Evolutionary conservation across 1,140 invertebrate genomes (phyloP), one percentile per base, ranked within the genome.

Genomic region (Cotesia vestalis): DNA sequence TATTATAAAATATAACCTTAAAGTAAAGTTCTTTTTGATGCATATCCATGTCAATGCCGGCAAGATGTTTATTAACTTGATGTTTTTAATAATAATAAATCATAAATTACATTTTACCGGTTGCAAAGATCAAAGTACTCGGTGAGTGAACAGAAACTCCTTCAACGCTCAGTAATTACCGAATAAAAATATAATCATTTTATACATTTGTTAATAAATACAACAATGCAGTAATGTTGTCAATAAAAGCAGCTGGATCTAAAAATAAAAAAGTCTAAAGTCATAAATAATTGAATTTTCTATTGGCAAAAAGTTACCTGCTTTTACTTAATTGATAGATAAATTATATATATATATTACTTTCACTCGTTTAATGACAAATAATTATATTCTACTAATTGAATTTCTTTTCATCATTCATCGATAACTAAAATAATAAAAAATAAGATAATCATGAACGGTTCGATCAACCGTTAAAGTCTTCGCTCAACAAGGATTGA

Each of bases 381-480:
- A 27, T 27, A 46, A 46, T 11, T 46, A 6, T 9, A 46, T 6
- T 46, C n/a, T 57, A 8, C 53, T 57, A 57, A 57, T 17, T 14
- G 17, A 57, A 57, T 57, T 57, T 57, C 14, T 57, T 20, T 14
- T 57, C n/a, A 46, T 46, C 5, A 46, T 46, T 46, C 35, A 60
- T 27, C 8, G 11, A 6, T 27, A 66, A n/a, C 4, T 59, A 36
- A 52, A 36, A 12, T 8, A 6, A 70, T 77, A 3, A 9, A 46
- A 46, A 46, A 46, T 46, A 46, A 46, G 5, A 40, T 9, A 46
- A 46, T 46, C 6, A 46, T 8, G 2, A 46, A 46, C 40, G 75
- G 78, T 76, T 78, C 68, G 75, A 81, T 81, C 81, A 76, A 73
- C 76, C 81, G 77, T 82, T 83, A 75, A 82, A 81, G 79, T 82